Conservation (phyloP, 2,797 vertebrate species). For the Typhlichthys subterraneus region DNA sequence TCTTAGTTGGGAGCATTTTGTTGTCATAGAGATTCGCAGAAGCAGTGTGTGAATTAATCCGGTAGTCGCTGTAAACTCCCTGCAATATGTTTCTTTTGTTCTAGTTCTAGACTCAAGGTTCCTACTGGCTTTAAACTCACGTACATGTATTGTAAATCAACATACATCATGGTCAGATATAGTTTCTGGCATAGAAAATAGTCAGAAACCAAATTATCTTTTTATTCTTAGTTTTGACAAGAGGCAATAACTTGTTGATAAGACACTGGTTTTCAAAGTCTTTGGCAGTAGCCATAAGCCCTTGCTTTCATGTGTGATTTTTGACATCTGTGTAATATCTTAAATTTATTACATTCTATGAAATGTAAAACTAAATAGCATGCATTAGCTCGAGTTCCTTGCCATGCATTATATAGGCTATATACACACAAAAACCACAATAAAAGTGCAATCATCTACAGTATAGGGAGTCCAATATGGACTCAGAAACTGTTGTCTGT, state of each 20-base stretch:
- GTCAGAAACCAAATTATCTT: background rate
- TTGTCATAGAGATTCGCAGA: constrained; percentile 52
- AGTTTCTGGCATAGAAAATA: background rate
- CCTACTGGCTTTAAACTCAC: background rate
- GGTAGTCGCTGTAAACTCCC: background rate
- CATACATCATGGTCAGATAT: too few relatives aligned
- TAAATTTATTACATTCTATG: constrained; percentile 53
- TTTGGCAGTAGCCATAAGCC: constrained; percentile 45
- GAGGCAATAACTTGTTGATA: constrained; percentile 22
- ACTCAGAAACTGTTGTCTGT: constrained; percentile 51
- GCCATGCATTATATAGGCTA: constrained; percentile 47
- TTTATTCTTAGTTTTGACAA: constrained; percentile 35
- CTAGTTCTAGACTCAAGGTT: constrained; percentile 15
- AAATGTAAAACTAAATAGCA: constrained; percentile 47
- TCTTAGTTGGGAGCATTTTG: constrained; percentile 55
- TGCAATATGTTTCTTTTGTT: background rate
- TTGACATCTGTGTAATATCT: constrained; percentile 51
- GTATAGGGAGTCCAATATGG: constrained; percentile 72
- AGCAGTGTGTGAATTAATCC: constrained; percentile 25
- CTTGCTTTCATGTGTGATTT: constrained; percentile 12
- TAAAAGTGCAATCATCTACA: constrained; percentile 22
- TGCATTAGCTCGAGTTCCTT: constrained; percentile 51
- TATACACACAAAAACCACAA: constrained; percentile 43
- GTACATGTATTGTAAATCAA: too few relatives aligned
- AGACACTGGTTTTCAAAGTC: constrained; percentile 39